These are phyloP conservation scores for Xiphydria camelus DNA, from an alignment of 2,888 invertebrate species.

Conservation along the genomic window DNA sequence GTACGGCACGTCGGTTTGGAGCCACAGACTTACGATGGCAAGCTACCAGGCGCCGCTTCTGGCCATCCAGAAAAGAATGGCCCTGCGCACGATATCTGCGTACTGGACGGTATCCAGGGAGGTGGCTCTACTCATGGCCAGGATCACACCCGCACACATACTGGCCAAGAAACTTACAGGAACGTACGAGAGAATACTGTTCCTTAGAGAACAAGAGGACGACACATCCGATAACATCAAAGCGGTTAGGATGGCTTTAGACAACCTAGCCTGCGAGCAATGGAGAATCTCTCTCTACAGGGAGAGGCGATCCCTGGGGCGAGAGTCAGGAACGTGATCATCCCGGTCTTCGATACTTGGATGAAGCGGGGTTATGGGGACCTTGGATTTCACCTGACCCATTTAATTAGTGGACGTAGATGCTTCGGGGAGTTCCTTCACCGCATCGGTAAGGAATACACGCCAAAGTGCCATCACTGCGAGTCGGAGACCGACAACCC, in stretches of 20 bases:
- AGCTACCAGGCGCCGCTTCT: slow-evolving; percentile 5
- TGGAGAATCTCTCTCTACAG: too few species aligned
- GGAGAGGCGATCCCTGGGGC: too few species aligned
- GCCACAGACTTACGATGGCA: background rate
- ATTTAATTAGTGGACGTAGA: too few species aligned
- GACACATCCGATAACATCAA: too few species aligned
- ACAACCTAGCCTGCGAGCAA: too few species aligned
- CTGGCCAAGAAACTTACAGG: slow-evolving; percentile 3
- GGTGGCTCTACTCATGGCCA: slow-evolving; percentile 17
- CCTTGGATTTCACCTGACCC: too few species aligned
- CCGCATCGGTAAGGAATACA: background rate
- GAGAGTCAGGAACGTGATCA: too few species aligned
- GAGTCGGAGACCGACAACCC: background rate
- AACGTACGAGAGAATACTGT: background rate
- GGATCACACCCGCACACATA: slow-evolving; percentile 15
- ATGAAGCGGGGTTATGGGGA: too few species aligned
- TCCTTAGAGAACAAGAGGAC: too few species aligned
- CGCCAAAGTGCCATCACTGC: background rate
- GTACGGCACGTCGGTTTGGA: background rate
- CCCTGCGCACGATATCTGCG: slow-evolving; percentile 13
- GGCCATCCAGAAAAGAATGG: slow-evolving; percentile 9
- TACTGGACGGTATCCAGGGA: slow-evolving; percentile 20
- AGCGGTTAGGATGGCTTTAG: too few species aligned
- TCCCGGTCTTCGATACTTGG: background rate
- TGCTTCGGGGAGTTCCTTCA: too few species aligned